phyloP scores from a whole-genome alignment of 2,113 vertebrate genomes.

The Cheilinus undulatus region DNA sequence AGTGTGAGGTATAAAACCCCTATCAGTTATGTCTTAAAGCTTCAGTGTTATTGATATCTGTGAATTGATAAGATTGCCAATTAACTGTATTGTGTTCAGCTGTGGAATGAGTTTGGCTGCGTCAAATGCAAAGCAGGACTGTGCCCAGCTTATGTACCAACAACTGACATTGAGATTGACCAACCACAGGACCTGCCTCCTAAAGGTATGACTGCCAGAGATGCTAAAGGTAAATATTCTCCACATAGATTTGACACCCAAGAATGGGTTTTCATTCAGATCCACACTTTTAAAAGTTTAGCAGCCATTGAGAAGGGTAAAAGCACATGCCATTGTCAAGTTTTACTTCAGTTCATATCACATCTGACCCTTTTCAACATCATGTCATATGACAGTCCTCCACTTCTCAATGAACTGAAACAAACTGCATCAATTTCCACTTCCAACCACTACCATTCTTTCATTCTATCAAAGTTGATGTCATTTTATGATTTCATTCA shows the following conservation, averaged over 20 bases:
- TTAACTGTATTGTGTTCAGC: no score
- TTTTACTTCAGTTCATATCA: slow-evolving; percentile 36
- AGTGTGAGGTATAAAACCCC: slow-evolving; percentile 90
- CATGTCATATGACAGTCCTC: slow-evolving; percentile 49
- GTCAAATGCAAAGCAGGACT: slow-evolving; percentile 89
- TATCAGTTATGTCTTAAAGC: neutral
- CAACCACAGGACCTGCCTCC: slow-evolving; percentile 85
- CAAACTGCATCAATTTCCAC: slow-evolving; percentile 26
- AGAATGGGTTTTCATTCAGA: slow-evolving; percentile 4
- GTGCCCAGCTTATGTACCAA: slow-evolving; percentile 81
- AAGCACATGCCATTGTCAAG: slow-evolving; percentile 77
- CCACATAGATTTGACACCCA: slow-evolving; percentile 12
- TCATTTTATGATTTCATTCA: slow-evolving; percentile 46
- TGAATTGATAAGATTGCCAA: no score
- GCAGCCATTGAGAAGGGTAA: slow-evolving; percentile 29
- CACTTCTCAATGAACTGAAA: slow-evolving; percentile 37
- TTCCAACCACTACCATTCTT: slow-evolving; percentile 50
- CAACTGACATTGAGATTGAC: slow-evolving; percentile 77
- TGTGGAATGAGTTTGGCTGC: slow-evolving; percentile 91
- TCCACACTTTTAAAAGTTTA: slow-evolving; percentile 1
- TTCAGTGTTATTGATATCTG: no score
- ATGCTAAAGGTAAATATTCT: slow-evolving; percentile 49
- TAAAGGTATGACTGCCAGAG: slow-evolving; percentile 88
- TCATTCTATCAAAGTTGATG: slow-evolving; percentile 32
- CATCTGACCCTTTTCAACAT: slow-evolving; percentile 26